Evolutionary conservation across 2,797 vertebrate genomes (phyloP).

Genomic region (Hydrophis major): DNA sequence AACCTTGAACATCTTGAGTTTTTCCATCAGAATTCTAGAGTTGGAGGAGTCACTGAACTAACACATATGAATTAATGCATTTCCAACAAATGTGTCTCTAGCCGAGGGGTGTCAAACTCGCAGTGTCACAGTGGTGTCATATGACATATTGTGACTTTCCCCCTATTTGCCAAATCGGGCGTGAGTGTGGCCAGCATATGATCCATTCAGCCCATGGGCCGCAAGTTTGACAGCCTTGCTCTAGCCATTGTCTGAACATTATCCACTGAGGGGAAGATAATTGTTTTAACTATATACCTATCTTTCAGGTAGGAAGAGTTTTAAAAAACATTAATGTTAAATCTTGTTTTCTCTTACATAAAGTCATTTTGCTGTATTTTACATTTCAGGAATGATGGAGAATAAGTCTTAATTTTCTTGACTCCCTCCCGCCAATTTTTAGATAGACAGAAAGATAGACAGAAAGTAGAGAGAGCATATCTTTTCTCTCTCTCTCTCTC

Average conservation of each 20-base stretch:
- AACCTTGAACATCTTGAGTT: not conserved
- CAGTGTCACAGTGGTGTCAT: rapidly evolving
- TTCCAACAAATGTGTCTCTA: not conserved
- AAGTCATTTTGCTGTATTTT: not conserved
- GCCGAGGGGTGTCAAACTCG: not conserved
- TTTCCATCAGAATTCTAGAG: not conserved
- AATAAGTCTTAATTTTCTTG: not conserved
- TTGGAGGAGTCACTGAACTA: not conserved
- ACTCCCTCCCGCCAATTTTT: not conserved
- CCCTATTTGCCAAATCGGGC: too few relatives aligned
- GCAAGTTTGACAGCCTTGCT: too few relatives aligned
- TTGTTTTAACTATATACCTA: not conserved
- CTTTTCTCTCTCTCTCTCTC: too few relatives aligned
- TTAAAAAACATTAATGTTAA: not conserved
- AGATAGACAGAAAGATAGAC: not conserved
- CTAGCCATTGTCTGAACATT: not conserved
- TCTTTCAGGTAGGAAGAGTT: not conserved
- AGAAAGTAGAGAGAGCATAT: not conserved
- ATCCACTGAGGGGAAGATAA: not conserved
- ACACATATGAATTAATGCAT: not conserved
- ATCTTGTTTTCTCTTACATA: not conserved
- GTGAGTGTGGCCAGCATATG: too few relatives aligned
- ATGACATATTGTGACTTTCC: too few relatives aligned
- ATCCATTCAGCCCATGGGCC: rapidly evolving
- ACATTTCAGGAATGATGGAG: not conserved